Percentiles rank a stretch among this genome's conserved stretches.
Evolutionary conservation across 2,797 vertebrate genomes (phyloP).

Genomic region (Xenopus petersii): DNA sequence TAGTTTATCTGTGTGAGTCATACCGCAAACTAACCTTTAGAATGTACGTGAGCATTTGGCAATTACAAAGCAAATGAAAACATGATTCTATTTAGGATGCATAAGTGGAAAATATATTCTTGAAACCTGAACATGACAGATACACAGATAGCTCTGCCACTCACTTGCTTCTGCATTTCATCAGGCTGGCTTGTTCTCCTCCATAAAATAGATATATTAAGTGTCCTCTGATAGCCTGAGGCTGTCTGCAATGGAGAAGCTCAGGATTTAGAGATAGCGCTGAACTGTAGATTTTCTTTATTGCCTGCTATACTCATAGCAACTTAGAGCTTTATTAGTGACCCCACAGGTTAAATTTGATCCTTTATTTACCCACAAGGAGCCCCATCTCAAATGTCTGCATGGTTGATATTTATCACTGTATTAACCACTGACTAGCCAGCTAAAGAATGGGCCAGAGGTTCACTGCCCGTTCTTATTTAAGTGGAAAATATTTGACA

Average conservation of each 20-base stretch:
- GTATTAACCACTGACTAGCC: not conserved
- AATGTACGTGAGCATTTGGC: not conserved
- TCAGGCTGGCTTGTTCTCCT: not conserved
- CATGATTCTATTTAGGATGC: not conserved
- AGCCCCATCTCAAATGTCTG: not conserved
- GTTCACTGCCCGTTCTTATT: not conserved
- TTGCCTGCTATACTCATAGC: not conserved
- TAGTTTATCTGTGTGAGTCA: too few relatives aligned
- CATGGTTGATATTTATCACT: not conserved
- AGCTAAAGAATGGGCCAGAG: not conserved
- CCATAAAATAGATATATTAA: conserved; percentile 12
- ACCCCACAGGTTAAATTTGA: conserved; percentile 5
- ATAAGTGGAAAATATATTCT: conserved; percentile 9
- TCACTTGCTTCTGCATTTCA: not conserved
- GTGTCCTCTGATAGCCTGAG: not conserved
- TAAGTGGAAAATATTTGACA: not conserved
- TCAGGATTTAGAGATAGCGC: conserved; percentile 9
- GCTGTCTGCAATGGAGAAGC: not conserved
- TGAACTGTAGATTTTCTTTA: conserved; percentile 1
- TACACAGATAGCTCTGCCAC: conserved; percentile 5
- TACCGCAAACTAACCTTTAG: not conserved
- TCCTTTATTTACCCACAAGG: conserved; percentile 15
- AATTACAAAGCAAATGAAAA: conserved; percentile 12
- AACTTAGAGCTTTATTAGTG: not conserved
- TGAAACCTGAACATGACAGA: conserved; percentile 5